These are phyloP conservation scores for Phytoseiulus persimilis DNA, from an alignment of 2,888 invertebrate species.

Conservation along the genomic window DNA sequence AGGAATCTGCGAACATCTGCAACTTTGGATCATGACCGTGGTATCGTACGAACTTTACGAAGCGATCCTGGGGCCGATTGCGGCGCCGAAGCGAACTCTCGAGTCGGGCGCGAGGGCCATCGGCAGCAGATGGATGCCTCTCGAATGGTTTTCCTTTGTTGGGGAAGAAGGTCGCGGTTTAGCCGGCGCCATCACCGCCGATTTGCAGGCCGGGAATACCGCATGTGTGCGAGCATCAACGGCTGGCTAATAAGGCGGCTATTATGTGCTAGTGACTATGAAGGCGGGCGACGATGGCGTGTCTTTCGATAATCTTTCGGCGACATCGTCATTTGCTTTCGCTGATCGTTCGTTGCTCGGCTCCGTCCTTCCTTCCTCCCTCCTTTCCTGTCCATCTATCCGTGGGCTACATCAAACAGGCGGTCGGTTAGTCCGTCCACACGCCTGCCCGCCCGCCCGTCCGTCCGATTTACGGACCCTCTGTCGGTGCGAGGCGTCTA, in stretches of 20 bases:
- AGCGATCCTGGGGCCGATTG: neutral
- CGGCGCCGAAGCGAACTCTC: neutral
- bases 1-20: neutral
- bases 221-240: neutral
- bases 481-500: neutral
- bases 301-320: conserved; percentile 35
- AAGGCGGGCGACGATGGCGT: conserved; percentile 10
- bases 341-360: neutral
- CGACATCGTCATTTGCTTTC: conserved; percentile 34
- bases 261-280: neutral
- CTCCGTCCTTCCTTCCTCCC: neutral
- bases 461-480: neutral
- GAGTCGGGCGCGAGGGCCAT: neutral
- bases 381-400: neutral
- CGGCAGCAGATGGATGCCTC: neutral
- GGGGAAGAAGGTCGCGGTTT: neutral
- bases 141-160: neutral
- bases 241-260: conserved; percentile 5
- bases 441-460: neutral
- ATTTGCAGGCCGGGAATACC: neutral
- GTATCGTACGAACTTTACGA: neutral
- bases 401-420: neutral
- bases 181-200: neutral
- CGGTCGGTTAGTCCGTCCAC: neutral
- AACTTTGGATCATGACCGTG: neutral